Percentiles rank a stretch among this genome's conserved stretches.
These are phyloP conservation scores for Grammomys dolichurus DNA, from an alignment of 2,113 vertebrate species.

Conservation along the genomic window DNA sequence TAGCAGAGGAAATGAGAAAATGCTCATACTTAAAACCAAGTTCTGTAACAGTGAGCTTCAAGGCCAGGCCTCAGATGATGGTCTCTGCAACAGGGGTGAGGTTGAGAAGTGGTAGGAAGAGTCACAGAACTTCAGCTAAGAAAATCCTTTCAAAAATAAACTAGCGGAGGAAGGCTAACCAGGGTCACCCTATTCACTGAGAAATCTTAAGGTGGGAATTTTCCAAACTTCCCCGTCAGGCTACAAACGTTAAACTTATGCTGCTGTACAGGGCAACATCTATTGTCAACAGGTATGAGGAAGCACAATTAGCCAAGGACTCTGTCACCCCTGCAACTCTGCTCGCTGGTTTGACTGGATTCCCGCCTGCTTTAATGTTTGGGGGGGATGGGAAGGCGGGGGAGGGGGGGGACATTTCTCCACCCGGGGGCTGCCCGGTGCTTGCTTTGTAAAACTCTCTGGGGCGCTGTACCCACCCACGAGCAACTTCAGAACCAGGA, in stretches of 20 bases:
- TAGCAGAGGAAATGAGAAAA: background rate
- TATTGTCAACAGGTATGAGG: background rate
- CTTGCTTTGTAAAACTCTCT: background rate
- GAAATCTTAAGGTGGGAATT: background rate
- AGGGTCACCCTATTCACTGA: background rate
- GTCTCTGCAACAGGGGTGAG: background rate
- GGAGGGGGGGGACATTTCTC: background rate
- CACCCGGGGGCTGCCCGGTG: background rate
- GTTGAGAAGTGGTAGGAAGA: background rate
- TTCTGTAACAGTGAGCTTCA: background rate
- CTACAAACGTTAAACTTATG: too few relatives aligned
- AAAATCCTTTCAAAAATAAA: background rate
- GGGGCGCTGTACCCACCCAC: background rate
- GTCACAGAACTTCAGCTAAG: background rate
- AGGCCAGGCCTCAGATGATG: too few relatives aligned
- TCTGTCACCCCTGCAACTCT: background rate
- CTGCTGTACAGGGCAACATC: background rate
- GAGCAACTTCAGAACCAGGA: background rate
- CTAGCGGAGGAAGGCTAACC: background rate
- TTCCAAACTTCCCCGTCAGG: background rate
- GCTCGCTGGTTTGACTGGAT: background rate
- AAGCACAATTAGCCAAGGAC: background rate
- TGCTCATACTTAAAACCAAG: background rate
- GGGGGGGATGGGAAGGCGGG: background rate
- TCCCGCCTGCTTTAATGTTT: background rate